Base-by-base conservation (phyloP, 1,140 invertebrate genomes). In the Coenobita brevimanus region DNA sequence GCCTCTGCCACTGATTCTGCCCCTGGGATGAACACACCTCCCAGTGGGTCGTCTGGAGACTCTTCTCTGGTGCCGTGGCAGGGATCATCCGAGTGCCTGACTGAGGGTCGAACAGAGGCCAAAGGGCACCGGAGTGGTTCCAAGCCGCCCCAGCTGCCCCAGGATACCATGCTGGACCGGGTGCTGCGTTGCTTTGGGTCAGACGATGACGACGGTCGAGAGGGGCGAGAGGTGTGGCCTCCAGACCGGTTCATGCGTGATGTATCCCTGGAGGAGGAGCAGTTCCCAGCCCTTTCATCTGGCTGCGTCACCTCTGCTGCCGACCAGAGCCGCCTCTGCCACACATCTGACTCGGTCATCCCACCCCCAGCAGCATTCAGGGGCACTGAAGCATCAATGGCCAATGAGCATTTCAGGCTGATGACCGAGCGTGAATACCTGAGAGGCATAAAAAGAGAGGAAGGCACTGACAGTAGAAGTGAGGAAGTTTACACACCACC, bases 161-260 rank as follows among this genome's bases (percentile, higher is more conserved):
- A 62, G 46, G 85, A 87, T n/a, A 87, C 76, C 46, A 87, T 87
- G 85, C 17, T 87, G 33, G 85, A 87, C 30, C 85, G 85, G 36
- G 85, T 87, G 3, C 30, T 87, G 36, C 60, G 85, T 2, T 87
- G 85, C 50, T 80, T 87, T 38, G 60, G 54, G 3, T 24, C 76
- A 21, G 13, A 33, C 15, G 36, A n/a, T 30, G 76, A 69, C 6
- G 10, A n/a, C 15, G 33, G 36, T 8, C 24, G 15, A 8, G 33
- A 13, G 10, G 62, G 62, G 21, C 13, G 15, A 1, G 85, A 81
- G 24, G 30, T 27, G 30, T 80, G 62, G 76, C 75, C 21, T 2
- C 73, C 62, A 21, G 67, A 87, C 21, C 76, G 73, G 24, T 57
- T 87, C 82, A 50, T 71, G 38, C 43, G 50, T 21, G 78, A 60